Conservation (phyloP, 2,888 invertebrate species). For the Drosophila anomelani region DNA sequence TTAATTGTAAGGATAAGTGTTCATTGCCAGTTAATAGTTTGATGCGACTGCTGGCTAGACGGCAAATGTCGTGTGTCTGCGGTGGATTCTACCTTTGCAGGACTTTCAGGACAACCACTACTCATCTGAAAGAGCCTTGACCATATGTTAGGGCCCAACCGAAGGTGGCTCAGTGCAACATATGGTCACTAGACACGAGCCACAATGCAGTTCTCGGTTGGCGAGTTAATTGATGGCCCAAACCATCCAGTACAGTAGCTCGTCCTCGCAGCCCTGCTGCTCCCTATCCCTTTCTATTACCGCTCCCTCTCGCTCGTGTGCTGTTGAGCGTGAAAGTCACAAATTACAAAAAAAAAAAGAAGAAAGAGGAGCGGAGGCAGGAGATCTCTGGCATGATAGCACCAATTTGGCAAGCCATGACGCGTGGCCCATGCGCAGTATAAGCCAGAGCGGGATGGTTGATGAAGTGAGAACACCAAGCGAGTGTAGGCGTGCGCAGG, state of each 20-base stretch:
- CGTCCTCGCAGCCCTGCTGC: constrained; percentile 18
- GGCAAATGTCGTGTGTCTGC: constrained; percentile 38
- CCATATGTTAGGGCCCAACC: constrained; percentile 67
- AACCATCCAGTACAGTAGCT: constrained; percentile 55
- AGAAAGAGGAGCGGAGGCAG: constrained; percentile 36
- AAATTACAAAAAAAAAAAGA: constrained; percentile 79
- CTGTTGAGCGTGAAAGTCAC: constrained; percentile 83
- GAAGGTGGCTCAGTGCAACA: constrained; percentile 61
- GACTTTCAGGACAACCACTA: constrained; percentile 11
- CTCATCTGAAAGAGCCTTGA: constrained; percentile 32
- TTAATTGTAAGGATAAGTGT: constrained; percentile 2
- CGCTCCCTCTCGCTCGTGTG: constrained; percentile 45
- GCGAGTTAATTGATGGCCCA: constrained; percentile 71
- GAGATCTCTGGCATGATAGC: constrained; percentile 83
- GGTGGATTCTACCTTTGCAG: constrained; percentile 18
- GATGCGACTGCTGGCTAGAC: constrained; percentile 37
- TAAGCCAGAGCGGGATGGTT: constrained; percentile 23
- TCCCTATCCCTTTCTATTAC: constrained; percentile 5
- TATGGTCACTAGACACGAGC: constrained; percentile 76
- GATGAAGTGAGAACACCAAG: neutral
- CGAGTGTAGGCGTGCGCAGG: constrained; percentile 62
- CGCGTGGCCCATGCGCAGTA: constrained; percentile 54
- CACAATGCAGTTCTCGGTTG: constrained; percentile 47
- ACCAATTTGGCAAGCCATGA: constrained; percentile 81
- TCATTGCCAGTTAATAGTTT: constrained; percentile 29